These are phyloP conservation scores for Mesorhabditis belari DNA, from an alignment of 2,888 invertebrate species.

Conservation along the genomic window DNA sequence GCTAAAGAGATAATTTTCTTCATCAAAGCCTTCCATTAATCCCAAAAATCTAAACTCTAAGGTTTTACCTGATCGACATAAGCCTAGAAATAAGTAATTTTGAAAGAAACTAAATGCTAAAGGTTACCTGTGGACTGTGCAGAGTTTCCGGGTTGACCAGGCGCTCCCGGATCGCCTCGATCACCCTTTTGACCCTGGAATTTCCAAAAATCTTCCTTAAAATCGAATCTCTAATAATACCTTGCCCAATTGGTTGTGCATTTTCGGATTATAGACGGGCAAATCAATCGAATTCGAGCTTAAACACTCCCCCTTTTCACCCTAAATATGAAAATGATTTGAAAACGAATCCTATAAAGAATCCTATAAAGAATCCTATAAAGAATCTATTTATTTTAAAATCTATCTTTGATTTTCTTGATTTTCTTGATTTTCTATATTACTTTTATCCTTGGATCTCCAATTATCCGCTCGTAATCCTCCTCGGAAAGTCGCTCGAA, in stretches of 20 bases:
- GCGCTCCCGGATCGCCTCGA: constrained; percentile 29
- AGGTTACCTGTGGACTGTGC: too few species aligned
- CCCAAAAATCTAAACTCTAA: too few species aligned
- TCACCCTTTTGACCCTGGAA: constrained; percentile 25
- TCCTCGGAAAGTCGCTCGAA: constrained; percentile 38
- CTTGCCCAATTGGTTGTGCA: constrained; percentile 18
- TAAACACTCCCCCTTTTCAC: constrained; percentile 28
- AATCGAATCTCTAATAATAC: constrained; percentile 1
- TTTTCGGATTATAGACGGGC: constrained; percentile 28
- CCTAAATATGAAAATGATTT: constrained; percentile 10
- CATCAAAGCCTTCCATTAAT: too few species aligned
- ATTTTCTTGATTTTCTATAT: too few species aligned
- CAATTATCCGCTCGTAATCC: constrained; percentile 42
- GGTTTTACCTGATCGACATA: too few species aligned
- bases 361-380: background rate
- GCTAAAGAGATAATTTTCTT: too few species aligned
- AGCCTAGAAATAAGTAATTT: too few species aligned
- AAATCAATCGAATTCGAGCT: constrained; percentile 1
- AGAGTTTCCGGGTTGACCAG: constrained; percentile 20
- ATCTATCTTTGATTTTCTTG: too few species aligned
- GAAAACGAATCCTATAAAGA: background rate
- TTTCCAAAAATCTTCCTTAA: background rate
- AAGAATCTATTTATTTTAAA: too few species aligned
- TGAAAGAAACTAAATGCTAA: too few species aligned
- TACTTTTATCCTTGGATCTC: constrained; percentile 50